A percentile compares a stretch with the other conserved stretches of the same genome.
phyloP scores from a whole-genome alignment of 2,888 invertebrate genomes.

The Dendrolimus houi region DNA sequence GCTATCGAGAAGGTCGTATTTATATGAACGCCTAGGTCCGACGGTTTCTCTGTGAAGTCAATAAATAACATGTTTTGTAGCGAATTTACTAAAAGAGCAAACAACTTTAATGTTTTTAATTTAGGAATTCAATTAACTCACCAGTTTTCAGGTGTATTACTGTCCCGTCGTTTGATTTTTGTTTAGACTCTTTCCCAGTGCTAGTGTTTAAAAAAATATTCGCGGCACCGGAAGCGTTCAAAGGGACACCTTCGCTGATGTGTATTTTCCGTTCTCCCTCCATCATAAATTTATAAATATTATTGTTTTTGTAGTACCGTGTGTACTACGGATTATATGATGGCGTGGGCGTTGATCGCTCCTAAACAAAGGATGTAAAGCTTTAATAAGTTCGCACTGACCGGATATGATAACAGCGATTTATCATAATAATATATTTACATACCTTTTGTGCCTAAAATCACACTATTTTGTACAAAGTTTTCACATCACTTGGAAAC shows the following conservation, averaged over 20 bases:
- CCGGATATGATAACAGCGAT: conserved; percentile 44
- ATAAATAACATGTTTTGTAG: conserved; percentile 18
- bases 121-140: conserved; percentile 25
- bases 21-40: conserved; percentile 65
- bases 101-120: conserved; percentile 3
- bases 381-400: conserved; percentile 57
- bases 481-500: background rate
- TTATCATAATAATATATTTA: conserved; percentile 38
- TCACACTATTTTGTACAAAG: background rate
- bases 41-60: conserved; percentile 44
- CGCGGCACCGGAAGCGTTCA: conserved; percentile 58
- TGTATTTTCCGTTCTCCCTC: conserved; percentile 59
- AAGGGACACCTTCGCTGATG: conserved; percentile 56
- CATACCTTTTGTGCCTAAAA: conserved; percentile 22
- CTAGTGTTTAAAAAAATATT: conserved; percentile 66
- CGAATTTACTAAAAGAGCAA: background rate
- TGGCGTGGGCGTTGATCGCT: conserved; percentile 51
- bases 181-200: conserved; percentile 41
- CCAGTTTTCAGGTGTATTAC: conserved; percentile 67
- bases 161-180: conserved; percentile 53
- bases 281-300: conserved; percentile 29
- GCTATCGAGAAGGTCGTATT: conserved; percentile 66
- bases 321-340: conserved; percentile 38
- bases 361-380: conserved; percentile 67
- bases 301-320: background rate